Evolutionary conservation across 2,113 vertebrate species (phyloP).

Genomic region (Onychostoma macrolepis): DNA sequence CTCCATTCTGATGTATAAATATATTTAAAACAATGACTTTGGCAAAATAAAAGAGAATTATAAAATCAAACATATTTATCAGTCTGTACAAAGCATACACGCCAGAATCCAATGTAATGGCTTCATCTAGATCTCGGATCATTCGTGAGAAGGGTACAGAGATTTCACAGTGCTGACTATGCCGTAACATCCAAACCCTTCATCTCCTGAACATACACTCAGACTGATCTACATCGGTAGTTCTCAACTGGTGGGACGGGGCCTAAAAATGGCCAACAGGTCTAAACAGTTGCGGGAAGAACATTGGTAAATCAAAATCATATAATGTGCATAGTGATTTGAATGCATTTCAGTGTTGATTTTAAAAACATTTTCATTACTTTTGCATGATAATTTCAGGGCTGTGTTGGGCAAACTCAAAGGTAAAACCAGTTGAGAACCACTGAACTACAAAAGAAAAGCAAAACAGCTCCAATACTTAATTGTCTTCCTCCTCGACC

Average conservation of each 20-base stretch:
- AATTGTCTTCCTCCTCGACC: neutral
- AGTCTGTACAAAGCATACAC: conserved; percentile 77
- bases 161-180: conserved; percentile 64
- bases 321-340: neutral
- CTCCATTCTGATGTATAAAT: conserved; percentile 88
- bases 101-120: conserved; percentile 81
- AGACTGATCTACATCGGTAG: neutral
- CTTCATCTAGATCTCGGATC: conserved; percentile 68
- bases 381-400: neutral
- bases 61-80: conserved; percentile 67
- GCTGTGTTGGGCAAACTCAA: neutral
- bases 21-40: conserved; percentile 81
- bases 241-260: neutral
- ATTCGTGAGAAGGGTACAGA: conserved; percentile 55
- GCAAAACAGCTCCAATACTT: neutral
- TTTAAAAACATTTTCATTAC: neutral
- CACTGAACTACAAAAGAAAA: neutral
- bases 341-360: neutral
- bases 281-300: neutral
- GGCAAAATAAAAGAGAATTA: conserved; percentile 81
- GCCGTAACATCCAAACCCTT: neutral
- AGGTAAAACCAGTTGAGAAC: neutral
- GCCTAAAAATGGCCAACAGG: neutral
- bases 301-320: neutral
- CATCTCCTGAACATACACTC: neutral